Conservation (phyloP, 2,888 invertebrate genomes). For the Coleophora deauratella region DNA sequence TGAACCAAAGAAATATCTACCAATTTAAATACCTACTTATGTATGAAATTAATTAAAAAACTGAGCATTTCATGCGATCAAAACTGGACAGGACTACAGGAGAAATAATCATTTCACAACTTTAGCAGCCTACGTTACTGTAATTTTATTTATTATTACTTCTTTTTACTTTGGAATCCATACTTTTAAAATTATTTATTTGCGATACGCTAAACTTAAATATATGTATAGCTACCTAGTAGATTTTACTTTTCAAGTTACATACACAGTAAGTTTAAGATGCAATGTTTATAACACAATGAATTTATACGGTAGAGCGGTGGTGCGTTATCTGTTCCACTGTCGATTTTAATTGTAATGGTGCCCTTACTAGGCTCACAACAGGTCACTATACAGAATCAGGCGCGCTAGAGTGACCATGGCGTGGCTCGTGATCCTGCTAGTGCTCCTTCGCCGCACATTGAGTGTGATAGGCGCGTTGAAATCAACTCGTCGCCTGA, state of each 20-base stretch:
- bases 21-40: too few relatives aligned
- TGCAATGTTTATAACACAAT: conserved; percentile 49
- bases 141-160: conserved; percentile 11
- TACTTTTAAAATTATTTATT: conserved; percentile 11
- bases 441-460: too few relatives aligned
- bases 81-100: conserved; percentile 20
- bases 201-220: conserved; percentile 51
- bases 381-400: too few relatives aligned
- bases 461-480: too few relatives aligned
- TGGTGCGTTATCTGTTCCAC: conserved; percentile 8
- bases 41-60: too few relatives aligned
- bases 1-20: too few relatives aligned
- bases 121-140: conserved; percentile 39
- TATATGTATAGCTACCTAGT: conserved; percentile 64
- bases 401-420: too few relatives aligned
- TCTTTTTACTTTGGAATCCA: conserved; percentile 6
- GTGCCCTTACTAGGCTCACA: too few relatives aligned
- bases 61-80: conserved; percentile 19
- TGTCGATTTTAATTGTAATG: too few relatives aligned
- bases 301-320: conserved; percentile 26
- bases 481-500: too few relatives aligned
- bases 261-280: conserved; percentile 56
- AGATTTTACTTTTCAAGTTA: conserved; percentile 53
- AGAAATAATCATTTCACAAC: conserved; percentile 25
- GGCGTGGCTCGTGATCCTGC: too few relatives aligned